Base-by-base conservation (phyloP, 2,888 invertebrate genomes). In the Linyphia triangularis region DNA sequence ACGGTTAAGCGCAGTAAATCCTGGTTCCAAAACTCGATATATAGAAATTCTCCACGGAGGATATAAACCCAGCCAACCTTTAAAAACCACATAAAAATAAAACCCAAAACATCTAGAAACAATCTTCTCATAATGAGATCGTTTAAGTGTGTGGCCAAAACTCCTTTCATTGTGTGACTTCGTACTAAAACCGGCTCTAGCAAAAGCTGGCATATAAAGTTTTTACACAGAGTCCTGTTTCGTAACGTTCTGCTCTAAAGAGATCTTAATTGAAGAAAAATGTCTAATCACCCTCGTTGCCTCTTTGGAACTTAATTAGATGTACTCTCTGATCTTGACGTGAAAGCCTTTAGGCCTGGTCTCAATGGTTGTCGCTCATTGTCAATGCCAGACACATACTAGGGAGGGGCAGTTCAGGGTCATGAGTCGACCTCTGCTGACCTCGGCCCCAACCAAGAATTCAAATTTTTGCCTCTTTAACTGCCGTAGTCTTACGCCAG, bases 231-330 rank as follows among this genome's bases (percentile, higher is more conserved):
- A 26, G 40, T 51, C 51, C 51, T 51, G 65, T 86, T 85, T 67
- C 78, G 70, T 9, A 77, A 78, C 59, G 61, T 26, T 79, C 51
- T 61, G 63, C 79, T 81, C 61, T 86, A 81, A 86, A 81, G 73
- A 86, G 86, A 86, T 86, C 86, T 86, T 86, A 86, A 86, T 86
- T 86, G 79, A 81, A 86, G 86, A 79, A 70, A 85, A 86, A 81
- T 86, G 73, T 81, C 86, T 86, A 73, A 73, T 86, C 79, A 86
- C 81, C 81, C 61, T 73, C 81, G 57, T 81, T 79, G 72, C 61
- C 51, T 85, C 78, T 79, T 85, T 85, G 72, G 79, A 86, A 81
- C 86, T 81, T 81, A 86, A 86, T 86, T 86, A 86, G 81, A 81
- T 86, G 59, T 67, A 79, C 81, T 70, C 63, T 72, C 63, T 63